These are phyloP conservation scores for Sitta carolinensis DNA, from an alignment of 2,797 vertebrate species.

Conservation along the genomic window DNA sequence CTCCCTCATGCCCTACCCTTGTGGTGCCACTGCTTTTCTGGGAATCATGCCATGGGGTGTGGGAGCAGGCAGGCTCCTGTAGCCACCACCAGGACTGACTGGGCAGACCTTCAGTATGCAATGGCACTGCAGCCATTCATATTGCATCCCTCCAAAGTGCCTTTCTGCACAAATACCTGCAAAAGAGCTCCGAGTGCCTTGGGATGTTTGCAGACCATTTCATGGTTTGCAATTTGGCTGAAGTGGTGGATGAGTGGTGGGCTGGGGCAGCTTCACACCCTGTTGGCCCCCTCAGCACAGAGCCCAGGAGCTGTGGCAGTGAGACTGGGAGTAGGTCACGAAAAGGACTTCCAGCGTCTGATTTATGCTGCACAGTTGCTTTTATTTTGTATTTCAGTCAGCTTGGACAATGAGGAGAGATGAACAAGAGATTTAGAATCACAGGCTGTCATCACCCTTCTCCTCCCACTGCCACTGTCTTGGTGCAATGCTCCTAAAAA, in stretches of 20 bases:
- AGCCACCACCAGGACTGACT: background rate
- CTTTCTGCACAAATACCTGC: background rate
- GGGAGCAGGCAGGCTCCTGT: background rate
- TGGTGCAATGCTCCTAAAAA: background rate
- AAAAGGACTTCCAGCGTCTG: background rate
- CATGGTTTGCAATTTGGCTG: background rate
- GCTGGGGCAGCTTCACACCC: background rate
- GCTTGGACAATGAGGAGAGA: slow-evolving; percentile 5
- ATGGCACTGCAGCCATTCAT: background rate
- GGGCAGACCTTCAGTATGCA: background rate
- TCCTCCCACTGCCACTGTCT: background rate
- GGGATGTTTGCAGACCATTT: background rate
- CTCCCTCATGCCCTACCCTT: background rate
- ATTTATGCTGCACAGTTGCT: background rate
- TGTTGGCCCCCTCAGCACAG: background rate
- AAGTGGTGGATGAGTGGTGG: background rate
- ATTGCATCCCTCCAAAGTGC: background rate
- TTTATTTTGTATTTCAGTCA: slow-evolving; percentile 14
- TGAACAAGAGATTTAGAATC: background rate
- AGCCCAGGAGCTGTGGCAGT: background rate
- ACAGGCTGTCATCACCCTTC: slow-evolving; percentile 1
- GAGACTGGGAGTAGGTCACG: background rate
- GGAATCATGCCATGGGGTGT: background rate
- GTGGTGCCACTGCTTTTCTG: background rate
- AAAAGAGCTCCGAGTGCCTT: background rate